A percentile compares a stretch with the other conserved stretches of the same genome.
Evolutionary conservation across 2,888 invertebrate species (phyloP).

Genomic region (Phyllotreta striolata): DNA sequence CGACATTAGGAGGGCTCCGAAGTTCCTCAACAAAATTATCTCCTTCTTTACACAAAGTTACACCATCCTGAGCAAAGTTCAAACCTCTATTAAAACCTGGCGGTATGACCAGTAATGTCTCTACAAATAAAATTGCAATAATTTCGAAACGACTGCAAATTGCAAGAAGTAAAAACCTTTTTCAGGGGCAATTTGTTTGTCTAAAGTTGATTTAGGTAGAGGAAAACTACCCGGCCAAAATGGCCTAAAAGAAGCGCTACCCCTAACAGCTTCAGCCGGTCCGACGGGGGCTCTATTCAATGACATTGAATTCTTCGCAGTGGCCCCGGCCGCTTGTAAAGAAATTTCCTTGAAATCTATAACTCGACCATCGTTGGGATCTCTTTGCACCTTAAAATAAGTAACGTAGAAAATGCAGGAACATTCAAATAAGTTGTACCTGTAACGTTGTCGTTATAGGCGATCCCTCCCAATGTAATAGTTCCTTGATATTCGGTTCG

Average conservation of each 20-base stretch:
- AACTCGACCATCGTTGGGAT: conserved; percentile 79
- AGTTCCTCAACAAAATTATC: conserved; percentile 40
- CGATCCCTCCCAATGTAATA: conserved; percentile 64
- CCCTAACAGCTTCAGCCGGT: conserved; percentile 74
- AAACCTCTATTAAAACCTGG: conserved; percentile 73
- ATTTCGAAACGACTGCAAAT: not conserved
- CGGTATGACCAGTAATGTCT: conserved; percentile 61
- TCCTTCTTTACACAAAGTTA: conserved; percentile 33
- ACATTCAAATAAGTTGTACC: conserved; percentile 50
- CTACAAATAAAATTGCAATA: conserved; percentile 40
- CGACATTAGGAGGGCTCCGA: conserved; percentile 52
- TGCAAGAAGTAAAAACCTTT: conserved; percentile 25
- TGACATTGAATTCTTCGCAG: conserved; percentile 79
- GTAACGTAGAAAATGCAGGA: not conserved
- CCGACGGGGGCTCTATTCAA: conserved; percentile 81
- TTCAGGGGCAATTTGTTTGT: conserved; percentile 52
- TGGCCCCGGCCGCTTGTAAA: conserved; percentile 68
- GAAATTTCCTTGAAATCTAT: conserved; percentile 71
- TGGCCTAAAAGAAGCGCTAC: conserved; percentile 81
- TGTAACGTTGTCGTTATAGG: conserved; percentile 64
- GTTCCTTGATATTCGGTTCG: conserved; percentile 63
- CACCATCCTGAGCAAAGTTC: conserved; percentile 66
- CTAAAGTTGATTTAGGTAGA: conserved; percentile 63
- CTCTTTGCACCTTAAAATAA: conserved; percentile 68
- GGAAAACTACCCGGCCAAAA: conserved; percentile 89